These are phyloP conservation scores for Nesospiza acunhae DNA, from an alignment of 2,113 vertebrate genomes.

Conservation along the genomic window DNA sequence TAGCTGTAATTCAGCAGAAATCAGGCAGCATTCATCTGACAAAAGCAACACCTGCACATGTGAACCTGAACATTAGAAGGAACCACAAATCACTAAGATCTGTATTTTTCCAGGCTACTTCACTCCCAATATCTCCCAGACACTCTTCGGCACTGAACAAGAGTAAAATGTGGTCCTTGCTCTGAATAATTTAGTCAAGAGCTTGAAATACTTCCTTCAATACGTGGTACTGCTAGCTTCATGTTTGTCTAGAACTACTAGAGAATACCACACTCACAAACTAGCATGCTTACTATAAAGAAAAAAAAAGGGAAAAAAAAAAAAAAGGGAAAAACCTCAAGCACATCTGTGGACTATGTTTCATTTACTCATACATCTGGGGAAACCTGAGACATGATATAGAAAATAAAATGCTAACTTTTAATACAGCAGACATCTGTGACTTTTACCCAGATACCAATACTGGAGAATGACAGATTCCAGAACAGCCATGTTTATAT, in stretches of 20 bases:
- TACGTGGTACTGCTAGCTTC: not conserved
- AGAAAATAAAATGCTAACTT: slow-evolving; percentile 4
- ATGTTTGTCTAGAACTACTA: not conserved
- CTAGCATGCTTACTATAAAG: not conserved
- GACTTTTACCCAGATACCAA: not conserved
- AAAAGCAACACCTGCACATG: slow-evolving; percentile 42
- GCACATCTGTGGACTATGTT: not conserved
- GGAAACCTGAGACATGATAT: not conserved
- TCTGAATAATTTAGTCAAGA: not conserved
- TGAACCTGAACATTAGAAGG: not conserved
- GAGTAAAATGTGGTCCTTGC: not conserved
- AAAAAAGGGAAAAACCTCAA: not conserved
- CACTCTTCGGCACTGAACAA: not conserved
- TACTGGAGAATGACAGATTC: not conserved
- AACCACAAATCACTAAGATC: not conserved
- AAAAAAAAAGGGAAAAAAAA: not conserved
- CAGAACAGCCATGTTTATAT: not conserved
- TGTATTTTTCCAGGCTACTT: slow-evolving; percentile 1
- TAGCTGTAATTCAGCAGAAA: slow-evolving; percentile 40
- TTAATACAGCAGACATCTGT: not conserved
- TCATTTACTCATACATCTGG: not conserved
- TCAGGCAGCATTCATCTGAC: slow-evolving; percentile 66
- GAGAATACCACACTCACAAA: not conserved
- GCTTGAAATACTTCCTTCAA: not conserved
- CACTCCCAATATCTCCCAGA: not conserved